These are phyloP conservation scores for Choloepus didactylus DNA, from an alignment of 2,797 vertebrate species.

Conservation along the genomic window DNA sequence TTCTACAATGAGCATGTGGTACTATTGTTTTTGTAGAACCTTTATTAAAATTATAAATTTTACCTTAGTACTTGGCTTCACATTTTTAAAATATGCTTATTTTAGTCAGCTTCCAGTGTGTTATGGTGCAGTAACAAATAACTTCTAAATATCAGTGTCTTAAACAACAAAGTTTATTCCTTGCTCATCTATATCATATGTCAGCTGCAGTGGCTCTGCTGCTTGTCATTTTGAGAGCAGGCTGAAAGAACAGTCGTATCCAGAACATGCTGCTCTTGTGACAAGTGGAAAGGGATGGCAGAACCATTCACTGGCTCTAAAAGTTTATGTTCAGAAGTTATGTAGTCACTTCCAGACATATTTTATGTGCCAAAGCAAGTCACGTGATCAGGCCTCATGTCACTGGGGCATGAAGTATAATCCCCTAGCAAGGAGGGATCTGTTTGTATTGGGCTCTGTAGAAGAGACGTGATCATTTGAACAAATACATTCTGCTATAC, in stretches of 20 bases:
- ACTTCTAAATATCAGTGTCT: constrained; percentile 39
- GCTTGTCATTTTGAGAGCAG: not conserved
- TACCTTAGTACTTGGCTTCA: constrained; percentile 46
- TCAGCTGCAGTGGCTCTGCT: not conserved
- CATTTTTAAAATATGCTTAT: constrained; percentile 17
- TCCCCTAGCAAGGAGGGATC: not conserved
- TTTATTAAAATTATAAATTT: constrained; percentile 62
- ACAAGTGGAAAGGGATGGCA: not conserved
- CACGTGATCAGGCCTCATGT: not conserved
- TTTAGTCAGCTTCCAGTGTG: constrained; percentile 27
- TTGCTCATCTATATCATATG: not conserved
- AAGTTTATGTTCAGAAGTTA: constrained; percentile 16
- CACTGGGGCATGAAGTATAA: not conserved
- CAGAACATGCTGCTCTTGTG: not conserved
- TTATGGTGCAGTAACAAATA: constrained; percentile 38
- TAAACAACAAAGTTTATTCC: constrained; percentile 7
- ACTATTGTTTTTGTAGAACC: not conserved
- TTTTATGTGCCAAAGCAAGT: constrained; percentile 50
- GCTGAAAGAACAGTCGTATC: not conserved
- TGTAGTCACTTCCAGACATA: not conserved
- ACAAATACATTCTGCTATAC: not conserved
- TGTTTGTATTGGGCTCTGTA: not conserved
- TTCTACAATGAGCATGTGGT: constrained; percentile 19
- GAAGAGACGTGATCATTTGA: not conserved
- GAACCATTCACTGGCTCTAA: not conserved